Conservation (phyloP, 2,888 invertebrate genomes). For the Eurois occulta region DNA sequence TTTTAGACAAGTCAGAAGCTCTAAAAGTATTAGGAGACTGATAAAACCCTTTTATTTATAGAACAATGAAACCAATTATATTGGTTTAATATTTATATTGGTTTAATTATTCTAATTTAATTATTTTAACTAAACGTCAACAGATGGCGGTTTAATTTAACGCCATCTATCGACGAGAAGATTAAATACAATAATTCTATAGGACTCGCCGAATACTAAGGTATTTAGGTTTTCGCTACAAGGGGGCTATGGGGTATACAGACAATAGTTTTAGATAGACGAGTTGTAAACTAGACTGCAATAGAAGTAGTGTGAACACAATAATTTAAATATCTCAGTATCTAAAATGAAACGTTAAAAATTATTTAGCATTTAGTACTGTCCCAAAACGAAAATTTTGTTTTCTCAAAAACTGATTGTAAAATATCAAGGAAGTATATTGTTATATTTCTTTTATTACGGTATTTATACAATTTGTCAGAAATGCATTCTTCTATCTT, state of each 20-base stretch:
- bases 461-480: background rate
- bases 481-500: background rate
- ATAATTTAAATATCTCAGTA: background rate
- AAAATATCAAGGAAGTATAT: background rate
- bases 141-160: conserved; percentile 47
- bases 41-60: conserved; percentile 27
- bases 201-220: conserved; percentile 23
- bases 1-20: conserved; percentile 37
- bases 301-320: background rate
- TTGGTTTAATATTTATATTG: conserved; percentile 23
- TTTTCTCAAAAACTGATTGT: background rate
- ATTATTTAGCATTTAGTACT: no score
- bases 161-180: conserved; percentile 53
- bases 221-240: conserved; percentile 49
- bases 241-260: conserved; percentile 54
- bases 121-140: conserved; percentile 42
- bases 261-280: conserved; percentile 42
- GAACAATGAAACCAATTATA: conserved; percentile 43
- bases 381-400: background rate
- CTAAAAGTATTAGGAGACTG: conserved; percentile 36
- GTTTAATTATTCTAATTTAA: conserved; percentile 44
- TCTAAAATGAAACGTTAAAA: no score
- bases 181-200: conserved; percentile 34
- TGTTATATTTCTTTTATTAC: no score
- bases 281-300: conserved; percentile 35